phyloP scores from a whole-genome alignment of 2,888 invertebrate species.

The Drymonia ruficornis region DNA sequence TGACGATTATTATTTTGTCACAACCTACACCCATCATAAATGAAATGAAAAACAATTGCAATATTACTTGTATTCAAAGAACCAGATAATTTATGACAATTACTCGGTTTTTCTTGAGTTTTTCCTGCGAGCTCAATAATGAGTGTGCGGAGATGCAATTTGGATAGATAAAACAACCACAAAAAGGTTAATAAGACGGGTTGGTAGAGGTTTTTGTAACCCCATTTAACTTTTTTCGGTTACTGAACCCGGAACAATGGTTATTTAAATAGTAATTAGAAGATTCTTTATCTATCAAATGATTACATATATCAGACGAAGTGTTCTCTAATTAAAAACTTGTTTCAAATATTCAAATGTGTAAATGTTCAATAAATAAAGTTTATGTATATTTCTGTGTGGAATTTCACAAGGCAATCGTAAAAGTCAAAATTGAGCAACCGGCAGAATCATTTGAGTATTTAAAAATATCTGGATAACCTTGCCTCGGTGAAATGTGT shows the following conservation, averaged over 20 bases:
- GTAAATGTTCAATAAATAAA: background rate
- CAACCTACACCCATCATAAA: background rate
- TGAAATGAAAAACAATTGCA: too few species aligned
- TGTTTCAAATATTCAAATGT: background rate
- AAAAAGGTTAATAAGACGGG: conserved; percentile 16
- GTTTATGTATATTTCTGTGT: background rate
- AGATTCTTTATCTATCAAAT: background rate
- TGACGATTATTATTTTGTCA: too few species aligned
- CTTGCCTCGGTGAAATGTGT: background rate
- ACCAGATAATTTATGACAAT: conserved; percentile 21
- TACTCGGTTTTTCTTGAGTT: conserved; percentile 17
- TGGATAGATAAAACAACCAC: conserved; percentile 16
- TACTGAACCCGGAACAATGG: conserved; percentile 2
- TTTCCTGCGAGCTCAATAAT: conserved; percentile 19
- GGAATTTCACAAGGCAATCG: background rate
- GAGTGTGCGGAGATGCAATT: conserved; percentile 22
- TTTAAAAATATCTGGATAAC: background rate
- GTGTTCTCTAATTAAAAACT: background rate
- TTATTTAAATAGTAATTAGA: background rate
- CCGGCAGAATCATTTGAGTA: background rate
- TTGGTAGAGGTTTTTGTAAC: background rate
- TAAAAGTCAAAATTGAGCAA: background rate
- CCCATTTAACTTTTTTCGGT: background rate
- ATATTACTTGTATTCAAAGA: conserved; percentile 21
- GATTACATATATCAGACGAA: background rate